Evolutionary conservation across 2,797 vertebrate genomes (phyloP), one percentile per base, ranked within the genome.

Genomic region (Cercopithecus mitis): DNA sequence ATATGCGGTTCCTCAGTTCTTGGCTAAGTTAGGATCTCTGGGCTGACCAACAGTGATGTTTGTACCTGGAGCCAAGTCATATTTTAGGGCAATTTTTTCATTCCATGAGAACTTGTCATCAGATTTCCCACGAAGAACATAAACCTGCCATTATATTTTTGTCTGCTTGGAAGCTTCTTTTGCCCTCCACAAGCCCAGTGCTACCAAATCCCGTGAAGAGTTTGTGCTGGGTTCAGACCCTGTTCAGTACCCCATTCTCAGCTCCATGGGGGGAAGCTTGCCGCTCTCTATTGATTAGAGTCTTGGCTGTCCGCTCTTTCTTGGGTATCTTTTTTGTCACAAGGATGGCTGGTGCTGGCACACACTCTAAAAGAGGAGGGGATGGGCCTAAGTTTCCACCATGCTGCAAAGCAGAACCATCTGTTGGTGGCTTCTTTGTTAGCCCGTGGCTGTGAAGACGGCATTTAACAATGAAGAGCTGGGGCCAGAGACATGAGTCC

Each of bases 341-440:
- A 25, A 91, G 94, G 94, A 89, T 55, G 50, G 97, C 96, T 82
- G 96, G 93, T 45, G 67, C 58, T 93, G 85, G 94, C 93, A 76
- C 90, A 89, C 36, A 36, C 50, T 97, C 79, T 87, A 58, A 90
- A 94, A 92, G 88, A 97, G 96, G 58, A 96, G 93, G 94, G 80
- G 94, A 92, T 91, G 95, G 98, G 96, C 96, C 97, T 97, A 91
- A 97, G 97, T 98, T 98, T 97, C 96, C 96, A 92, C 98, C 98
- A 90, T 80, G 50, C 57, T 45, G 96, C 93, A 98, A 98, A 98
- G 95, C 97, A 98, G 96, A 98, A 98, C 98, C 97, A 97, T 98
- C 97, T 98, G 98, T 97, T 90, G 94, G 94, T 96, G 95, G 47
- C 94, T 96, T 97, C 10, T 91, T 80, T 24, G 30, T 4, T 77